Evolutionary conservation across 2,797 vertebrate genomes (phyloP).

Genomic region (Myripristis murdjan): DNA sequence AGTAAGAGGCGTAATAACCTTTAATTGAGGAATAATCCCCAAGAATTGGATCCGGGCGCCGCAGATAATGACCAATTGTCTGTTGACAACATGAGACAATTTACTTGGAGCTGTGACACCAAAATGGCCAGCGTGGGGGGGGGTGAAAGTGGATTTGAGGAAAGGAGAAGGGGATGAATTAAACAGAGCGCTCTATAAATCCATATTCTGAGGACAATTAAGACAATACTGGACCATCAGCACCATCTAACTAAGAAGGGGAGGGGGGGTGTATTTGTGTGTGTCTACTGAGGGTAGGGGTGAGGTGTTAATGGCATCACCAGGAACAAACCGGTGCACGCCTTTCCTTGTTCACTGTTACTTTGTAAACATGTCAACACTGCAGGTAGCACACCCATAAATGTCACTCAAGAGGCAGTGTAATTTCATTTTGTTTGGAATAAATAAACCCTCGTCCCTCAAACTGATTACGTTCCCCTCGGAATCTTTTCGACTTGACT

Average conservation of each 20-base stretch:
- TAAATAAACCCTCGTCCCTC: conserved; percentile 82
- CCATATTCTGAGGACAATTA: conserved; percentile 14
- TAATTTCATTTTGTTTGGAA: conserved; percentile 86
- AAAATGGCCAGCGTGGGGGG: conserved; percentile 43
- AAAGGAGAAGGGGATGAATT: conserved; percentile 47
- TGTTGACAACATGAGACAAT: conserved; percentile 73
- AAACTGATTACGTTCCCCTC: conserved; percentile 79
- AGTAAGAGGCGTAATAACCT: conserved; percentile 69
- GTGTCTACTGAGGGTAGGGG: too few relatives aligned
- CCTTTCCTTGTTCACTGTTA: conserved; percentile 40
- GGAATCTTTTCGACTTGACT: conserved; percentile 79
- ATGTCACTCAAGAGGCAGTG: conserved; percentile 77
- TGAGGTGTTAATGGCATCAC: conserved; percentile 17
- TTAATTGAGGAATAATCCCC: conserved; percentile 79
- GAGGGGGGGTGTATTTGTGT: too few relatives aligned
- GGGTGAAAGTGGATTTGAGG: conserved; percentile 38
- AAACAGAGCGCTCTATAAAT: conserved; percentile 49
- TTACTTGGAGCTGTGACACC: conserved; percentile 64
- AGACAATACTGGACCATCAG: not conserved
- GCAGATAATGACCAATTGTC: conserved; percentile 79
- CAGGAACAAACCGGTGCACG: conserved; percentile 43
- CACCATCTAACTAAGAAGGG: conserved; percentile 1
- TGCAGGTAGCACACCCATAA: conserved; percentile 77
- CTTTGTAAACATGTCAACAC: conserved; percentile 82
- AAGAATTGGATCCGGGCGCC: conserved; percentile 69